These are phyloP conservation scores for Nettapus auritus DNA, from an alignment of 2,113 vertebrate genomes.

Conservation along the genomic window DNA sequence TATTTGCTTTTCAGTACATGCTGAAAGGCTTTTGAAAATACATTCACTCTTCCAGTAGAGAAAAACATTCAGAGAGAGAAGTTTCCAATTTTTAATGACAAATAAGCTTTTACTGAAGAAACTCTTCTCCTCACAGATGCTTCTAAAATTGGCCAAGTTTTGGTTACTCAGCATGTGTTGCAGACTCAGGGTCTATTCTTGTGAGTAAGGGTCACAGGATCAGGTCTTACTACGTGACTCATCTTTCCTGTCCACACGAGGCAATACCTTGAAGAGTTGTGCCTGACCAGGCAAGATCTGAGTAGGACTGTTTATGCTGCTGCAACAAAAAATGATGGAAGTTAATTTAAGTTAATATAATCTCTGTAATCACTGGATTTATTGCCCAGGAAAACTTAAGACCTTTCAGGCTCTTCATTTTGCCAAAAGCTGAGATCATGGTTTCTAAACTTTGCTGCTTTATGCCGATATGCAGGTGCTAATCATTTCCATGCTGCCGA, in stretches of 20 bases:
- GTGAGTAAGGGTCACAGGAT: background rate
- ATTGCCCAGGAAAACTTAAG: slow-evolving; percentile 10
- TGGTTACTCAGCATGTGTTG: background rate
- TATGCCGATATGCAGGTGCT: slow-evolving; percentile 3
- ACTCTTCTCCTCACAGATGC: background rate
- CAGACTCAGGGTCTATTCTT: background rate
- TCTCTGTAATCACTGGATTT: slow-evolving; percentile 31
- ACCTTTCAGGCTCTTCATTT: background rate
- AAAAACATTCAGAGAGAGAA: background rate
- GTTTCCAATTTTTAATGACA: background rate
- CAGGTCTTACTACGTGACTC: background rate
- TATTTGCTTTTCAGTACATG: background rate
- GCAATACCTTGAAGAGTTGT: background rate
- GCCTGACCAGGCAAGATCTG: background rate
- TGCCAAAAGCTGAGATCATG: slow-evolving; percentile 53
- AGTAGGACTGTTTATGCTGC: background rate
- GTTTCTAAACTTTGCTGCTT: slow-evolving; percentile 28
- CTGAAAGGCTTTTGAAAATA: background rate
- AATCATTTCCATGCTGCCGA: slow-evolving; percentile 34
- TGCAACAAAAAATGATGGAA: background rate
- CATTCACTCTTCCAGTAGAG: no score
- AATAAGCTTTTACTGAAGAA: background rate
- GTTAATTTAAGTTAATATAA: slow-evolving; percentile 32
- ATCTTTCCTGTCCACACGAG: background rate
- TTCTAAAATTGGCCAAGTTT: background rate